Base-by-base conservation (phyloP, 2,113 vertebrate genomes). In the Neotoma lepida region DNA sequence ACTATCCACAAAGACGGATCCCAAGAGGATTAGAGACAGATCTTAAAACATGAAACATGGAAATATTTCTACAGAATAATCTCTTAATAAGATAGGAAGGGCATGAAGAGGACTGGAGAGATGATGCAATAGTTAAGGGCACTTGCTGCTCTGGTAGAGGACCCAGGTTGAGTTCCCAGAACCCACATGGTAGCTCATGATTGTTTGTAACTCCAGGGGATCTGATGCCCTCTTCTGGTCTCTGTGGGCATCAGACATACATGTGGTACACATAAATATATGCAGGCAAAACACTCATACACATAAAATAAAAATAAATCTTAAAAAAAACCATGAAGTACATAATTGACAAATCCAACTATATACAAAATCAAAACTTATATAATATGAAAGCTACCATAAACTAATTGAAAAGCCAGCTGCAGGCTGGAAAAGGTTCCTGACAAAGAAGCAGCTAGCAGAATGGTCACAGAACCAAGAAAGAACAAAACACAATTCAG, bases 1-100 rank as follows among this genome's bases (percentile, higher is more conserved):
- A 64, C 54, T 35, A n/a, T 22, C 64, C 56, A 91, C 66, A 89
- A 91, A 95, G 30, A 54, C 49, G 88, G 90, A 94, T 76, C 89
- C n/a, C 66, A 77, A 85, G 13, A 78, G 54, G 54, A 58, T 10
- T 51, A 87, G 17, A 88, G 41, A 82, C 12, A 76, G 71, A 63
- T 63, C 44, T 33, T 63, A 84, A 89, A 93, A 94, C 70, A 86
- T 20, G 58, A 51, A 88, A 81, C 51, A 46, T 39, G 14, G 58
- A 91, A 89, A 76, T 81, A 76, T 76, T 76, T 87, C 33, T 64
- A 41, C 28, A 46, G 56, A 80, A 91, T n/a, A 88, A 92, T 41
- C 86, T 94, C 44, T 90, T 58, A 94, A 84, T 80, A 86, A 76
- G 73, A 63, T 2, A 54, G 22, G 33, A n/a, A 54, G 35, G 33